Conservation (phyloP, 1,140 invertebrate species). For the Ceratosolen fusciceps region DNA sequence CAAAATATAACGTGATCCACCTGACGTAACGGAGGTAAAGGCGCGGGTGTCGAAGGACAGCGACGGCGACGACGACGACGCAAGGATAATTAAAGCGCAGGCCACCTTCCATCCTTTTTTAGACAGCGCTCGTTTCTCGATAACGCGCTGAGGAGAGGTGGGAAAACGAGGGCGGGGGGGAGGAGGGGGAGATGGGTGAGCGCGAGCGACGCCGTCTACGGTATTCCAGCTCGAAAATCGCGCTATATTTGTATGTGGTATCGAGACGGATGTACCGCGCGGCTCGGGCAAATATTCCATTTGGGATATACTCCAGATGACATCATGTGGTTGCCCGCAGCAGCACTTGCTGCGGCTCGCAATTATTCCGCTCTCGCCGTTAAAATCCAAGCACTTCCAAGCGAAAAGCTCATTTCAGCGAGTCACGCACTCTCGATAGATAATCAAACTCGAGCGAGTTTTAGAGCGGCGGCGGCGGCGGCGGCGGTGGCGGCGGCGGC, state of each 20-base stretch:
- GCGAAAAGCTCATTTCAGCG: background rate
- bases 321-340: background rate
- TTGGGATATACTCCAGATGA: background rate
- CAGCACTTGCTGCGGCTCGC: background rate
- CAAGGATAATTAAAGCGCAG: background rate
- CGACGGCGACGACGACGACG: background rate
- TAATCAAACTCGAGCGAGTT: no score
- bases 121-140: background rate
- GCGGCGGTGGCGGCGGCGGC: no score
- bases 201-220: background rate
- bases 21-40: background rate
- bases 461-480: no score
- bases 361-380: background rate
- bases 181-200: background rate
- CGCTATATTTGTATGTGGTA: conserved; percentile 12
- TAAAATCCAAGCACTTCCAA: background rate
- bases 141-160: no score
- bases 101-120: background rate
- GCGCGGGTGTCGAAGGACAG: background rate
- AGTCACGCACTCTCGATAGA: no score
- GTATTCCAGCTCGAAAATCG: conserved; percentile 7
- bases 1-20: no score
- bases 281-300: background rate
- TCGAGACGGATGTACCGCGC: conserved; percentile 3
- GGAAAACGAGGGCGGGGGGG: no score